phyloP scores from a whole-genome alignment of 2,888 invertebrate genomes.

The Biston betularia region DNA sequence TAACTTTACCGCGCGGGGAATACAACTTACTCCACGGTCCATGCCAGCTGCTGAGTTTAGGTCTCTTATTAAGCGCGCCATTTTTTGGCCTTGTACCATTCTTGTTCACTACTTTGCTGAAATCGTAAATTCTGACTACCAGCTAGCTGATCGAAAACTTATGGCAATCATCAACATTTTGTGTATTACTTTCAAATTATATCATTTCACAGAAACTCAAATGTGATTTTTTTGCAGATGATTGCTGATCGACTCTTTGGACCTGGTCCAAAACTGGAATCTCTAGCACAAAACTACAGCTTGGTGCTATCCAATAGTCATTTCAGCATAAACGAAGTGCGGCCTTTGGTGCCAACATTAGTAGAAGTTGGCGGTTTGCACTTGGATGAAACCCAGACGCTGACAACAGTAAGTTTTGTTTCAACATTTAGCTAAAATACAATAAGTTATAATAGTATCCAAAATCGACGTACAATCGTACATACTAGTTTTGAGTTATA shows the following conservation, averaged over 20 bases:
- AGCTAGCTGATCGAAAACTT: no score
- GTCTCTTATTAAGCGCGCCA: no score
- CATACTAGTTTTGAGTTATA: no score
- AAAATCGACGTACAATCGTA: no score
- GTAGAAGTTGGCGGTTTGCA: conserved; percentile 87
- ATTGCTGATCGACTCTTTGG: conserved; percentile 84
- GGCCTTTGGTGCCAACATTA: conserved; percentile 83
- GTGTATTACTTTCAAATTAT: not conserved
- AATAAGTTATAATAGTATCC: not conserved
- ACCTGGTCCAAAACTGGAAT: conserved; percentile 72
- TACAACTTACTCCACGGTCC: no score
- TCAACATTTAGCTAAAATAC: not conserved
- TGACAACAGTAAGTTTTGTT: conserved; percentile 71
- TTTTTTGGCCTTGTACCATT: no score
- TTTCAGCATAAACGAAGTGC: conserved; percentile 83
- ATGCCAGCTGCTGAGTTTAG: no score
- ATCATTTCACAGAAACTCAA: not conserved
- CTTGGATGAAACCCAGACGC: conserved; percentile 72
- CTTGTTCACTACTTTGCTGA: no score
- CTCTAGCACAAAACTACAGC: conserved; percentile 81
- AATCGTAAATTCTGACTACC: no score
- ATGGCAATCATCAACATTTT: no score
- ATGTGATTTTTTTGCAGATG: conserved; percentile 55
- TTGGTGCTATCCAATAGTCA: conserved; percentile 85
- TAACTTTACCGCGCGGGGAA: no score